Evolutionary conservation across 2,888 invertebrate species (phyloP).

Genomic region (Tachina fera): DNA sequence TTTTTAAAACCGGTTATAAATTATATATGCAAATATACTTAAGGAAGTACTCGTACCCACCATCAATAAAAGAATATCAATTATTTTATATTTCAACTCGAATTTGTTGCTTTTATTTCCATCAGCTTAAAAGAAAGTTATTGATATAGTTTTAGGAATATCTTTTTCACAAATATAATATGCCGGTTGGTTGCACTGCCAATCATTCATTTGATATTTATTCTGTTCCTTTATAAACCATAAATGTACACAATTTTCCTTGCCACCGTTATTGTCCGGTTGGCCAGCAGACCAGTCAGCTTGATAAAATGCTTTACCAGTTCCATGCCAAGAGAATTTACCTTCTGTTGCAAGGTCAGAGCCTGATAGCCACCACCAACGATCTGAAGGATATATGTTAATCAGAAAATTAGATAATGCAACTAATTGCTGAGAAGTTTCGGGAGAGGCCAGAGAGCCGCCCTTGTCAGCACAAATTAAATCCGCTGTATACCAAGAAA

Average conservation of each 20-base stretch:
- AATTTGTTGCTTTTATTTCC: no score
- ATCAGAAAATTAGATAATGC: constrained; percentile 73
- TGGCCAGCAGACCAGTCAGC: constrained; percentile 74
- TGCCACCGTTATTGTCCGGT: constrained; percentile 75
- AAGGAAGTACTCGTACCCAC: no score
- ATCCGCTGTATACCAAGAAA: constrained; percentile 75
- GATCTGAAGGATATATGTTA: constrained; percentile 72
- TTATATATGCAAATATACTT: no score
- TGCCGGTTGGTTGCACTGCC: constrained; percentile 74
- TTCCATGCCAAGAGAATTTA: constrained; percentile 75
- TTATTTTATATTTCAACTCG: no score
- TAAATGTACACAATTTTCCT: constrained; percentile 77
- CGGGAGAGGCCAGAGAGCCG: constrained; percentile 73
- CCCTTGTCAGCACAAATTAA: constrained; percentile 75
- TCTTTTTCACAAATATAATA: constrained; percentile 75
- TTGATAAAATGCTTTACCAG: constrained; percentile 74
- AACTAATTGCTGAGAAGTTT: constrained; percentile 74
- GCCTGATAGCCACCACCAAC: constrained; percentile 77
- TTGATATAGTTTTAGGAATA: constrained; percentile 40
- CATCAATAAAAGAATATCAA: no score
- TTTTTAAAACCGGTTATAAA: no score
- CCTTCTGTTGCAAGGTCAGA: constrained; percentile 76
- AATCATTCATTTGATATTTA: constrained; percentile 76
- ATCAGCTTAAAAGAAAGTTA: constrained; percentile 9
- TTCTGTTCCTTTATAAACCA: constrained; percentile 50